Percentiles rank a stretch among this genome's conserved stretches.
Conservation (phyloP, 2,888 invertebrate species). For the Thera obeliscata region DNA sequence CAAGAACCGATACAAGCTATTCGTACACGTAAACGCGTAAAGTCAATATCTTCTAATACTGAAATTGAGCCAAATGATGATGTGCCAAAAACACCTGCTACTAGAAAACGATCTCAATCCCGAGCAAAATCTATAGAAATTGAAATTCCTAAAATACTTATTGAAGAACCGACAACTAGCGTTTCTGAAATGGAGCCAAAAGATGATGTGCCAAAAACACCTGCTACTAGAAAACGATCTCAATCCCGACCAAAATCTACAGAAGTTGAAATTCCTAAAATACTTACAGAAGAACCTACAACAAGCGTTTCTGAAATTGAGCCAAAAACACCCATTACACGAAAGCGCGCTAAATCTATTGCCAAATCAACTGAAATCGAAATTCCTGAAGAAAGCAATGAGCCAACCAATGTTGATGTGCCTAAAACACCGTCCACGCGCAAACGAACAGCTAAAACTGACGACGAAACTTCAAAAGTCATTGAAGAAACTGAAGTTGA, state of each 20-base stretch:
- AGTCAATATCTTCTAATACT: slow-evolving; percentile 52
- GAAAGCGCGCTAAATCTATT: slow-evolving; percentile 63
- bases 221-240: slow-evolving; percentile 34
- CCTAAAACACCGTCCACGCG: slow-evolving; percentile 59
- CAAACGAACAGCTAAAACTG: slow-evolving; percentile 59
- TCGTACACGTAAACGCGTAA: slow-evolving; percentile 48
- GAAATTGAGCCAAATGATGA: slow-evolving; percentile 24
- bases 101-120: slow-evolving; percentile 36
- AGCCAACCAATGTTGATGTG: slow-evolving; percentile 47
- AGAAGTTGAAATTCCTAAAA: slow-evolving; percentile 14
- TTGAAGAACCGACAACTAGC: slow-evolving; percentile 9
- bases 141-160: slow-evolving; percentile 7
- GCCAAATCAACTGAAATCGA: slow-evolving; percentile 20
- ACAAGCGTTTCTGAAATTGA: slow-evolving; percentile 5
- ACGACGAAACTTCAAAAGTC: slow-evolving; percentile 32
- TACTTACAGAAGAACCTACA: slow-evolving; percentile 11
- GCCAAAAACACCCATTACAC: slow-evolving; percentile 51
- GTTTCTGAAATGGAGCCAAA: slow-evolving; percentile 13
- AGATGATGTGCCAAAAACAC: slow-evolving; percentile 29
- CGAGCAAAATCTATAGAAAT: slow-evolving; percentile 24
- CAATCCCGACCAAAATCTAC: slow-evolving; percentile 30
- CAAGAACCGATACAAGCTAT: slow-evolving; percentile 15
- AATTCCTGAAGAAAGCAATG: slow-evolving; percentile 51
- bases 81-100: slow-evolving; percentile 31
- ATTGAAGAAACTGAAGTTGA: slow-evolving; percentile 40